Evolutionary conservation across 2,888 invertebrate species (phyloP).

Genomic region (Acronicta aceris): DNA sequence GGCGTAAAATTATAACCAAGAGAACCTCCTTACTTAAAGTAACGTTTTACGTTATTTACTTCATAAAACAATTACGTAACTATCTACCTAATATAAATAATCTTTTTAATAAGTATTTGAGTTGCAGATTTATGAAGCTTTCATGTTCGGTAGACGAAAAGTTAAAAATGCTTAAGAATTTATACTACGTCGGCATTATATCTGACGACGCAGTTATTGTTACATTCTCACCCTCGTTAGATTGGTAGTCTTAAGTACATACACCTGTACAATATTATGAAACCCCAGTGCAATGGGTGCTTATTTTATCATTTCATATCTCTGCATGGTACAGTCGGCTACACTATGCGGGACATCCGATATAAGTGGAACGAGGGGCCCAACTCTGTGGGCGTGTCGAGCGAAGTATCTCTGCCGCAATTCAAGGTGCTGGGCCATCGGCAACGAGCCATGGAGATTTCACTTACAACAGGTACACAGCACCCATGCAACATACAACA

Average conservation of each 20-base stretch:
- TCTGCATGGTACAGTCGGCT: conserved; percentile 95
- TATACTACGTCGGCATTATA: conserved; percentile 50
- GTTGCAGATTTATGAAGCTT: conserved; percentile 66
- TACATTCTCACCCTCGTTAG: conserved; percentile 67
- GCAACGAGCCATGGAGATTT: conserved; percentile 97
- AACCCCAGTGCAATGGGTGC: conserved; percentile 88
- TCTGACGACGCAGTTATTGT: conserved; percentile 48
- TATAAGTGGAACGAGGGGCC: conserved; percentile 99
- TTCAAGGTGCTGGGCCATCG: conserved; percentile 98
- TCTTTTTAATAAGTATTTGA: conserved; percentile 45
- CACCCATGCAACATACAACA: conserved; percentile 65
- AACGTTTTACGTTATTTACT: conserved; percentile 48
- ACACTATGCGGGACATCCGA: conserved; percentile 99
- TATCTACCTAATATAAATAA: conserved; percentile 33
- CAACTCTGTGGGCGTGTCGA: conserved; percentile 97
- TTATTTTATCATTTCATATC: conserved; percentile 85
- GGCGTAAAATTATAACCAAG: conserved; percentile 47
- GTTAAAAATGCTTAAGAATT: conserved; percentile 61
- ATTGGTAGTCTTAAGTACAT: conserved; percentile 60
- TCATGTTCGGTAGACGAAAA: conserved; percentile 64
- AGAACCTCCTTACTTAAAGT: conserved; percentile 35
- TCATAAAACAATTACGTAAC: conserved; percentile 49
- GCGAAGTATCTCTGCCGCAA: conserved; percentile 98
- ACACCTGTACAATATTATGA: conserved; percentile 66
- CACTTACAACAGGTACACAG: conserved; percentile 96